Evolutionary conservation across 2,797 vertebrate species (phyloP), one percentile per base, ranked within the genome.

Genomic region (Apogon hyalosoma): DNA sequence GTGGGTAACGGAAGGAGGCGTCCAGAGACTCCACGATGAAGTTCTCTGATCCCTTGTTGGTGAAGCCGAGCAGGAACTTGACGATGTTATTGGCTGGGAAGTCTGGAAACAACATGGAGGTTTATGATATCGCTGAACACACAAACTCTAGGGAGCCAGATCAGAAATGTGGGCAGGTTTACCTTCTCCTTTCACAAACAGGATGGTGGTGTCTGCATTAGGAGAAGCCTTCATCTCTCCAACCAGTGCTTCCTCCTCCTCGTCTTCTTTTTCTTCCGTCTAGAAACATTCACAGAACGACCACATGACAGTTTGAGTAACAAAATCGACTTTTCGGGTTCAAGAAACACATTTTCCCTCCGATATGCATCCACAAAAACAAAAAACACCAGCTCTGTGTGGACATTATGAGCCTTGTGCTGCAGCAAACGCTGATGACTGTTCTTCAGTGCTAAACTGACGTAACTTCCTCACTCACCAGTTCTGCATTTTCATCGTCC

Each of bases 141-240:
- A 0, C n/a, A 0, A 11, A n/a, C 14, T 11, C 4, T 8, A 28
- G 19, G 11, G 11, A 6, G 16, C 13, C 10, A 5, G 48, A 51
- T 12, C 3, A 12, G 2, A 16, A 0, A n/a, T 24, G 21, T 4
- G 21, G 4, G 21, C 21, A 24, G 4, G 69, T 90, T 15, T 91
- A 98, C 98, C 98, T 82, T 99, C 98, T 79, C 98, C 98, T 88
- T 96, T 98, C 66, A 99, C 98, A 64, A 99, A 99, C 31, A 99
- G 87, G 83, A 99, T 99, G 65, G 96, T 98, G 73, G 98, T 99
- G 83, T 99, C 97, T 13, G 96, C 98, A 49, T 95, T 95, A 3
- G 98, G 98, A 4, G 98, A 99, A 33, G 98, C 97, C 92, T 97
- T 98, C 52, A 96, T 94, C 75, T 99, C 98, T 33, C 97, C 96